phyloP scores from a whole-genome alignment of 2,797 vertebrate genomes.

The Loris lydekkerianus region DNA sequence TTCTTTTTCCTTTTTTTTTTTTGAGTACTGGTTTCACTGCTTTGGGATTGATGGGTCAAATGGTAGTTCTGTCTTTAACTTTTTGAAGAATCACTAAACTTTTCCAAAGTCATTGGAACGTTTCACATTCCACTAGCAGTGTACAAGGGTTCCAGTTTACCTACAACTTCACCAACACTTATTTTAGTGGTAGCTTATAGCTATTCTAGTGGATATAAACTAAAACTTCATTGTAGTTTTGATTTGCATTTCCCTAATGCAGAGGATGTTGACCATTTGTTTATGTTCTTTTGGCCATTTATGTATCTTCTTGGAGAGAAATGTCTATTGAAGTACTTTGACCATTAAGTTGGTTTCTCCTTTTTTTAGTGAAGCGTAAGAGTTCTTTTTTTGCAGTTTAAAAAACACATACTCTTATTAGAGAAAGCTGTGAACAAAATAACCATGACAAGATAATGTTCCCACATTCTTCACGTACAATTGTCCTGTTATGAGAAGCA shows the following conservation, averaged over 20 bases:
- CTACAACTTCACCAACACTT: not conserved
- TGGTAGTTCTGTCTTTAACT: not conserved
- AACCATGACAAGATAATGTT: too few relatives aligned
- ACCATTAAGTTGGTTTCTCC: not conserved
- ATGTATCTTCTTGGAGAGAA: not conserved
- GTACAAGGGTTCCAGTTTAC: not conserved
- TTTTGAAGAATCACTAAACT: not conserved
- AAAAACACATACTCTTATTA: too few relatives aligned
- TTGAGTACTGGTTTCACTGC: not conserved
- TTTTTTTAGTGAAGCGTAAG: not conserved
- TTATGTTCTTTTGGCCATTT: not conserved
- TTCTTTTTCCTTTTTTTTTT: not conserved
- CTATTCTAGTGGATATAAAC: not conserved
- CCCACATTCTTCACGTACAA: too few relatives aligned
- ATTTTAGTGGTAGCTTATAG: not conserved
- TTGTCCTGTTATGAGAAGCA: too few relatives aligned
- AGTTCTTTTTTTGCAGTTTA: not conserved
- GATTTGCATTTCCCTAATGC: constrained; percentile 17
- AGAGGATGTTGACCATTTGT: not conserved
- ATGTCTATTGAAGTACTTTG: not conserved
- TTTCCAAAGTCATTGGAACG: not conserved
- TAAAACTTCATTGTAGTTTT: not conserved
- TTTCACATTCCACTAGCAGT: not conserved
- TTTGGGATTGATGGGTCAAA: not conserved
- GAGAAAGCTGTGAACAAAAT: too few relatives aligned